Percentiles rank a stretch among this genome's conserved stretches.
Conservation (phyloP, 1,140 invertebrate species). For the Arion vulgaris region DNA sequence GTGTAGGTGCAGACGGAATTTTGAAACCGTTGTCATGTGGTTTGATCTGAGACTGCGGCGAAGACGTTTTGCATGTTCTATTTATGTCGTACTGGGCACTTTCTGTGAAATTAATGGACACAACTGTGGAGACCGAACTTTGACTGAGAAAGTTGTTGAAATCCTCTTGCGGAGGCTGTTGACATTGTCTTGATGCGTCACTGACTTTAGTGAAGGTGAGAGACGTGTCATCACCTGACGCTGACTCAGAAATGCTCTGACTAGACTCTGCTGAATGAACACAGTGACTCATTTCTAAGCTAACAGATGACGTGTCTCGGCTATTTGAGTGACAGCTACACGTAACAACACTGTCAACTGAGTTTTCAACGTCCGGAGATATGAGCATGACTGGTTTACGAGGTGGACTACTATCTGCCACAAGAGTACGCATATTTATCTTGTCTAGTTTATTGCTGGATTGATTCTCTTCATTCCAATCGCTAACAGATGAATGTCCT, state of each 20-base stretch:
- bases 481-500: not conserved
- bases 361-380: not conserved
- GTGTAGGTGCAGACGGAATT: not conserved
- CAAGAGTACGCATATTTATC: not conserved
- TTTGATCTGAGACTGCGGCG: not conserved
- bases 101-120: not conserved
- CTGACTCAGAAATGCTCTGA: not conserved
- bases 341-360: not conserved
- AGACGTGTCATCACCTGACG: not conserved
- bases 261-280: not conserved
- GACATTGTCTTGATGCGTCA: not conserved
- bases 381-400: not conserved
- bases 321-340: not conserved
- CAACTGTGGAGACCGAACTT: not conserved
- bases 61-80: not conserved
- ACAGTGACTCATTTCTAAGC: not conserved
- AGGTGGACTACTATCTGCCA: not conserved
- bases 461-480: not conserved
- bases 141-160: not conserved
- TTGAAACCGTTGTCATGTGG: not conserved
- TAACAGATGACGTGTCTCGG: not conserved
- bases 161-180: not conserved
- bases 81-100: not conserved
- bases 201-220: not conserved
- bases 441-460: slow-evolving; percentile 1